Conservation (phyloP, 2,113 vertebrate genomes). For the Erythrocebus patas region DNA sequence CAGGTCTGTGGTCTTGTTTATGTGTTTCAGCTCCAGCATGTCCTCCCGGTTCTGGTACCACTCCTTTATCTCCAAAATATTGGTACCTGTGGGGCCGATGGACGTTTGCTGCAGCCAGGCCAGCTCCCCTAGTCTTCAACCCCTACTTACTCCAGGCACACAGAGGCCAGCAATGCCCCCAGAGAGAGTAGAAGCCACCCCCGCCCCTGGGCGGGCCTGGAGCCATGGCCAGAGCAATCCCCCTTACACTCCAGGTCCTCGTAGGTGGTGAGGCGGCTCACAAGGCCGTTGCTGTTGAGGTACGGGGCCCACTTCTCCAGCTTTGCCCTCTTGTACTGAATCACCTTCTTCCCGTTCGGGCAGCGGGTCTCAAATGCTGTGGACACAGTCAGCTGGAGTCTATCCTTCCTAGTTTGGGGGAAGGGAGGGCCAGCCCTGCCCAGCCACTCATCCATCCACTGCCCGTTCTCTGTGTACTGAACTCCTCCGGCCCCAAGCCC, state of each 20-base stretch:
- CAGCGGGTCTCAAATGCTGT: slow-evolving; percentile 89
- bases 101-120: background rate
- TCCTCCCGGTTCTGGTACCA: slow-evolving; percentile 90
- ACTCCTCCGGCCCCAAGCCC: background rate
- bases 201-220: rapidly evolving
- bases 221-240: no score
- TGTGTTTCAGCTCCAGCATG: slow-evolving; percentile 83
- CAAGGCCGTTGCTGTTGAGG: slow-evolving; percentile 84
- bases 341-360: slow-evolving; percentile 84
- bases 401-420: background rate
- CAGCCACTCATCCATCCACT: background rate
- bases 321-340: slow-evolving; percentile 85
- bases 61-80: slow-evolving; percentile 83
- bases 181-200: background rate
- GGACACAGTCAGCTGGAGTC: background rate
- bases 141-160: background rate
- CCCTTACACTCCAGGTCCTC: slow-evolving; percentile 87
- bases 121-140: background rate
- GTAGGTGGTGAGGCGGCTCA: slow-evolving; percentile 85
- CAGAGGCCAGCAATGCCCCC: background rate
- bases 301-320: slow-evolving; percentile 88
- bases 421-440: background rate
- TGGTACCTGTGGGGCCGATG: slow-evolving; percentile 76
- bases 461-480: background rate
- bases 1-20: slow-evolving; percentile 77